Evolutionary conservation across 2,113 vertebrate species (phyloP), one percentile per base, ranked within the genome.

Genomic region (Orientallactaga bullata): DNA sequence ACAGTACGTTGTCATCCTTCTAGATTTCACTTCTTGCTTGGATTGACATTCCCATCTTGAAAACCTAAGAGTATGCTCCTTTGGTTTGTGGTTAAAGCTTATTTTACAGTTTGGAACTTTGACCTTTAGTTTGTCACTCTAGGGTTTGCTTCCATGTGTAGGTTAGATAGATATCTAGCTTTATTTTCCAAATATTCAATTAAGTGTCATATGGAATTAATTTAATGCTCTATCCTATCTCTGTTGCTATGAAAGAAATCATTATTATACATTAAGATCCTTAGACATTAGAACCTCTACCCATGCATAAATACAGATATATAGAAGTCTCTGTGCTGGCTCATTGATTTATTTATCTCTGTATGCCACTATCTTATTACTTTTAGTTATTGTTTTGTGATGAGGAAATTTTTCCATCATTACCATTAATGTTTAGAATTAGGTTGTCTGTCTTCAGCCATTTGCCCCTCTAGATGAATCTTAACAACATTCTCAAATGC

Each of bases 181-280:
- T 6, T 76, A 73, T 72, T 88, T 90, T 76, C 16, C 32, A 84
- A 89, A 80, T 35, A 9, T 28, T 47, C 28, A 72, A 18, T 60
- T 42, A 85, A 12, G 20, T 88, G 24, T 71, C 69, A 90, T 61
- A 86, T 47, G 30, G 37, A 58, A 82, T 7, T 88, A 63, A 80
- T 42, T 63, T 74, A 84, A 60, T 42, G 90, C 3, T 39, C 18
- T 5, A 78, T 24, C 13, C 21, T 28, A 73, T 78, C 42, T 79
- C n/a, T 37, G 39, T 82, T 78, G 30, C 9, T 85, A 65, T 71
- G n/a, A 93, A 94, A 65, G 28, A 47, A 85, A 86, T 32, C 16
- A 61, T 72, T 82, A 60, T 11, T 24, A 15, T 30, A 84, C 35
- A 87, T 47, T 61, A 88, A 85, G 17, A 16, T 35, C 16, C 18